Evolutionary conservation across 2,888 invertebrate genomes (phyloP).

Genomic region (Enoplolaimus lenunculus): DNA sequence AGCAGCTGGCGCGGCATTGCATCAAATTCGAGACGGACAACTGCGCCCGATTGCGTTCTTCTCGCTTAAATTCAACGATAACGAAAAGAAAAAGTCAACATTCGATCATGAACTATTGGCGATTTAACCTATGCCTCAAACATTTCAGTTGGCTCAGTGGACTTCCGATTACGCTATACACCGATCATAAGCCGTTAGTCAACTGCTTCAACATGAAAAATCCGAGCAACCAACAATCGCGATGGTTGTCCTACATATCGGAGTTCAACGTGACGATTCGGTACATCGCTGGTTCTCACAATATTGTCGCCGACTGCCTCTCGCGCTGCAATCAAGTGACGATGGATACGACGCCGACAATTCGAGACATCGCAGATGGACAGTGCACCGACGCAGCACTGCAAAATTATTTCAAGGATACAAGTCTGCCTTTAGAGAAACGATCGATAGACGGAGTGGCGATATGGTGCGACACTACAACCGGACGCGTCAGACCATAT

Average conservation of each 20-base stretch:
- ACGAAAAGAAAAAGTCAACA: background rate
- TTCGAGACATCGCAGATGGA: background rate
- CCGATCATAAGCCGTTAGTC: background rate
- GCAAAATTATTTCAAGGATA: background rate
- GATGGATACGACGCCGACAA: background rate
- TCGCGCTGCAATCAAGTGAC: background rate
- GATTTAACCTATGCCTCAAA: background rate
- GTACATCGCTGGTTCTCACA: background rate
- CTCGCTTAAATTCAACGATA: background rate
- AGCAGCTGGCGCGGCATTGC: constrained; percentile 15
- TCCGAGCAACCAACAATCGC: background rate
- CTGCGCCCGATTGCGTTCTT: constrained; percentile 2
- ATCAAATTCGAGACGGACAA: background rate
- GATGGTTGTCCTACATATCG: background rate
- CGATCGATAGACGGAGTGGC: background rate
- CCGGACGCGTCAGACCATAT: background rate
- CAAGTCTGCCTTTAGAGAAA: background rate
- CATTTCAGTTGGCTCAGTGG: background rate
- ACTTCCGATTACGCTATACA: background rate
- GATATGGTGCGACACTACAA: background rate
- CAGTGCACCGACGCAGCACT: background rate
- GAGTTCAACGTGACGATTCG: background rate
- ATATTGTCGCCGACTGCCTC: background rate
- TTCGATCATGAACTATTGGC: background rate
- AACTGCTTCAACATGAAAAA: background rate